Evolutionary conservation across 1,140 invertebrate genomes (phyloP), one percentile per base, ranked within the genome.

Genomic region (Pantala flavescens): DNA sequence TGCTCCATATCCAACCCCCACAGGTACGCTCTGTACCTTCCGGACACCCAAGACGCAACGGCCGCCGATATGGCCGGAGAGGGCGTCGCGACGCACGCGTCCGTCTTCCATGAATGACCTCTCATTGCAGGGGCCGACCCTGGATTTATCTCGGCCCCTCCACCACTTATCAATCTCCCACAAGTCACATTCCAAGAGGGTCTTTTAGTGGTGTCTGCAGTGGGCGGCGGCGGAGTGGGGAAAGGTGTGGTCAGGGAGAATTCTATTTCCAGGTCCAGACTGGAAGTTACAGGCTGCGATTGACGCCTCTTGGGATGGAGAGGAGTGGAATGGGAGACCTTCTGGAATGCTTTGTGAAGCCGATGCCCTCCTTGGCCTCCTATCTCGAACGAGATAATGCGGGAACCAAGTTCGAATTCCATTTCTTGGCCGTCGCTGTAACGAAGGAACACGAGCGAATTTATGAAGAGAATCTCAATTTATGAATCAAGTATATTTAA

Each of bases 41-140:
- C 49, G 12, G 49, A 63, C 49, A 63, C 49, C 49, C 49, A 63
- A 21, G 49, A 63, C 14, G 49, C 49, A 1, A 63, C 49, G n/a
- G 49, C 49, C 3, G 87, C 87, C 21, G 81, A 81, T 74, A 80
- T 83, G 10, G 83, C 82, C 77, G 84, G 82, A 49, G 87, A 76
- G 24, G 82, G 81, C 77, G 82, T 80, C 24, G 85, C 82, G 23
- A 83, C 83, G 79, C 88, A 89, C 42, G 82, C 80, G 75, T 86
- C 80, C 21, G 85, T 81, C 78, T 86, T 81, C 86, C 86, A 87
- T 14, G 80, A 77, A 71, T 81, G 78, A 3, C 79, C 79, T 21
- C 49, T 63, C 16, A 63, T 16, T 3, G 49, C n/a, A 12, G 49
- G 49, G 49, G 49, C 16, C 12, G 49, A 63, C 12, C 49, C 49